Evolutionary conservation across 2,797 vertebrate genomes (phyloP).

Genomic region (Hoplostethus atlanticus): DNA sequence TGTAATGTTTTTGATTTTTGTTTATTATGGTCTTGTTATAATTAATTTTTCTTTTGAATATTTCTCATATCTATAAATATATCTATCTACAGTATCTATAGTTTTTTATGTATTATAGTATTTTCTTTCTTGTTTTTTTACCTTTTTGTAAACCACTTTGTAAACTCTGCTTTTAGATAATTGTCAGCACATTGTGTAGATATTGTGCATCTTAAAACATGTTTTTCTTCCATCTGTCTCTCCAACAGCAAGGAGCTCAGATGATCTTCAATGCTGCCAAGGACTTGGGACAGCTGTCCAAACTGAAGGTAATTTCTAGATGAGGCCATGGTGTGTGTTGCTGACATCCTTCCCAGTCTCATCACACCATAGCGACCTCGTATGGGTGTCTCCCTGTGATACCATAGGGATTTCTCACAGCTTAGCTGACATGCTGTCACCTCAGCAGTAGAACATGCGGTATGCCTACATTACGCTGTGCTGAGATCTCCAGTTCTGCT

Average conservation of each 20-base stretch:
- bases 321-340: neutral
- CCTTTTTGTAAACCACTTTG: too few species aligned
- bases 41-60: neutral
- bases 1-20: neutral
- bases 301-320: constrained; percentile 92
- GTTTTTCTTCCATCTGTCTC: constrained; percentile 23
- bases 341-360: neutral
- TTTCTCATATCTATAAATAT: neutral
- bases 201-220: neutral
- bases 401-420: constrained; percentile 24
- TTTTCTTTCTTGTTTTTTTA: too few species aligned
- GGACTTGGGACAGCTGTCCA: constrained; percentile 97
- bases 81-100: neutral
- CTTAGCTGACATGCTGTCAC: constrained; percentile 11
- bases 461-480: neutral
- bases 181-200: too few species aligned
- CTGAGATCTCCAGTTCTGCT: constrained; percentile 6
- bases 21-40: neutral
- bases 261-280: constrained; percentile 99
- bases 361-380: neutral
- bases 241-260: constrained; percentile 91
- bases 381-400: neutral
- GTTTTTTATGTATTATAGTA: neutral
- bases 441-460: constrained; percentile 14
- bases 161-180: too few species aligned